Conservation (phyloP, 2,888 invertebrate species). For the Morpho helenor region DNA sequence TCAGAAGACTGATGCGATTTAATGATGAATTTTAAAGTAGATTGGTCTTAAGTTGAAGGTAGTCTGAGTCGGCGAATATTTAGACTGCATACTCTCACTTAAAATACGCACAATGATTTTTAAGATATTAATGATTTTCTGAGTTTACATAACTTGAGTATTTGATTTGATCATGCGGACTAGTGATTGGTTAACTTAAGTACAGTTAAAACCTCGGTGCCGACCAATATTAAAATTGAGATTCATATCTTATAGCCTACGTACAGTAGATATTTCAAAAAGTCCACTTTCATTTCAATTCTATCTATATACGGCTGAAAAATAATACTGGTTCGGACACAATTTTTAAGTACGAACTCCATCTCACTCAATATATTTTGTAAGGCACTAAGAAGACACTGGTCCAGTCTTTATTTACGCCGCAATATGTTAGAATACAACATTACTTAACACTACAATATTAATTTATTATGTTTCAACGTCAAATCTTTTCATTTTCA, state of each 20-base stretch:
- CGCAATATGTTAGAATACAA: constrained; percentile 60
- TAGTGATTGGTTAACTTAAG: constrained; percentile 45
- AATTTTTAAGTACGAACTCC: constrained; percentile 48
- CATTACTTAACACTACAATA: constrained; percentile 58
- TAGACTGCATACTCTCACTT: no score
- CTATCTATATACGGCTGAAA: constrained; percentile 21
- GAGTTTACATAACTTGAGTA: constrained; percentile 24
- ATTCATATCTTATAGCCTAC: constrained; percentile 21
- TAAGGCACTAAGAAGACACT: constrained; percentile 59
- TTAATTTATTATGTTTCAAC: constrained; percentile 64
- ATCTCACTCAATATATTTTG: constrained; percentile 30
- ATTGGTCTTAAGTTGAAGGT: no score
- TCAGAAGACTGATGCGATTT: no score
- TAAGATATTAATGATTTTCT: constrained; percentile 1
- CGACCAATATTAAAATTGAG: constrained; percentile 20
- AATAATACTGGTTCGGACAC: constrained; percentile 53
- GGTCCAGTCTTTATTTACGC: constrained; percentile 47
- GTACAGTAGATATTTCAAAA: constrained; percentile 13
- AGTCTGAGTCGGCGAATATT: no score
- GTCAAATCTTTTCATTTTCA: constrained; percentile 29
- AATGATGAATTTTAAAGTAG: no score
- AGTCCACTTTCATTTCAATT: constrained; percentile 13
- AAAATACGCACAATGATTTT: no score
- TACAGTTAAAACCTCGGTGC: constrained; percentile 31
- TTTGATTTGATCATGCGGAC: constrained; percentile 29